Evolutionary conservation across 2,113 vertebrate genomes (phyloP), one percentile per base, ranked within the genome.

Genomic region (Nicator chloris): DNA sequence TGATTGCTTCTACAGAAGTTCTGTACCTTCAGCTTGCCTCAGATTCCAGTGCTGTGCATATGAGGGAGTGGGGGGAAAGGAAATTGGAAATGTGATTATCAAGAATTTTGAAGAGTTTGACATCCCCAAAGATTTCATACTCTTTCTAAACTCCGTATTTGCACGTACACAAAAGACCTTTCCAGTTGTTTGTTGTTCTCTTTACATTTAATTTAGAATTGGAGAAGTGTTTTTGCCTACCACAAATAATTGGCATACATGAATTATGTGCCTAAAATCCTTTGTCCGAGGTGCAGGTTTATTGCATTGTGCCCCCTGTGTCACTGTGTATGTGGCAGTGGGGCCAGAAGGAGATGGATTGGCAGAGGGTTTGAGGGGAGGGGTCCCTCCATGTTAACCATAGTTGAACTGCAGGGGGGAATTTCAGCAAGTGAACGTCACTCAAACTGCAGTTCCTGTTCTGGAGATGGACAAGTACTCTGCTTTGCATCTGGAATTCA

Each of bases 401-500:
- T 5, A 16, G 35, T 15, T 93, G 88, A 93, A 81, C 82, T 82
- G 79, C 66, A 86, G 30, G 49, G 84, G 88, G 54, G 64, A 75
- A 71, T 95, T 92, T 63, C 42, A 44, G 80, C 54, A 50, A 47
- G 54, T 27, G 28, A 81, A 75, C 0, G 2, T 84, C 91, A 71
- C 30, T 94, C 86, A 71, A 24, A 51, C 37, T 60, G 15, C 45
- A 76, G n/a, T 76, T 90, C 21, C 5, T 35, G 8, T 79, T 82
- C 16, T 6, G 42, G 91, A 70, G 79, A 53, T 18, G 57, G 82
- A 92, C 81, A 69, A 86, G 42, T 20, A 28, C 71, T 86, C 47
- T 50, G 64, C 17, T 78, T 49, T 93, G 65, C 91, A 69, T 84
- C 86, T 94, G 95, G 88, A 90, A 73, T 88, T 86, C 2, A 87